phyloP scores from a whole-genome alignment of 2,888 invertebrate genomes.

The Euplagia quadripunctaria region DNA sequence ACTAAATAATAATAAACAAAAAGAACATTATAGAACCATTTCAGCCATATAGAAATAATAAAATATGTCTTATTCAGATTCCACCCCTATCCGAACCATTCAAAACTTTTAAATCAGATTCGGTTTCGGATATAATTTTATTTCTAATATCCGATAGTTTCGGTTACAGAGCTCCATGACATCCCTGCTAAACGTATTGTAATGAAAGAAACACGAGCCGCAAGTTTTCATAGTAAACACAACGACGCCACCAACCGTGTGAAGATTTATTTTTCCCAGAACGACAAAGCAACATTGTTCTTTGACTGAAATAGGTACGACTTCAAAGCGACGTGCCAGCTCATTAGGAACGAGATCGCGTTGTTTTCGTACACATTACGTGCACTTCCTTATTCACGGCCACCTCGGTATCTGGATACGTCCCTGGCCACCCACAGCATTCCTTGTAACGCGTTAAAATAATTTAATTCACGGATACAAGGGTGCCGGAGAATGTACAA shows the following conservation, averaged over 20 bases:
- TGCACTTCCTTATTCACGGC: slow-evolving; percentile 57
- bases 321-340: slow-evolving; percentile 76
- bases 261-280: slow-evolving; percentile 79
- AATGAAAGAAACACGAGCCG: slow-evolving; percentile 64
- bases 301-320: slow-evolving; percentile 73
- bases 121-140: no score
- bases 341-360: slow-evolving; percentile 68
- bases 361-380: slow-evolving; percentile 60
- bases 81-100: no score
- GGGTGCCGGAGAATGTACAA: slow-evolving; percentile 43
- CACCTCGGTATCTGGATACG: slow-evolving; percentile 28
- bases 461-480: slow-evolving; percentile 39
- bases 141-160: no score
- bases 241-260: slow-evolving; percentile 60
- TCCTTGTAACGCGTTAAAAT: slow-evolving; percentile 36
- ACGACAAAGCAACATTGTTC: slow-evolving; percentile 79
- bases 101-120: no score
- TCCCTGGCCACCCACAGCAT: slow-evolving; percentile 42
- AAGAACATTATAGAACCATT: no score
- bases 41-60: no score
- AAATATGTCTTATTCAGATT: no score
- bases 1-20: no score
- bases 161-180: no score
- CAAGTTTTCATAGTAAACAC: slow-evolving; percentile 78
- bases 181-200: slow-evolving; percentile 37